These are phyloP conservation scores for Mionectes macconnelli DNA, from an alignment of 2,113 vertebrate species.

Conservation along the genomic window DNA sequence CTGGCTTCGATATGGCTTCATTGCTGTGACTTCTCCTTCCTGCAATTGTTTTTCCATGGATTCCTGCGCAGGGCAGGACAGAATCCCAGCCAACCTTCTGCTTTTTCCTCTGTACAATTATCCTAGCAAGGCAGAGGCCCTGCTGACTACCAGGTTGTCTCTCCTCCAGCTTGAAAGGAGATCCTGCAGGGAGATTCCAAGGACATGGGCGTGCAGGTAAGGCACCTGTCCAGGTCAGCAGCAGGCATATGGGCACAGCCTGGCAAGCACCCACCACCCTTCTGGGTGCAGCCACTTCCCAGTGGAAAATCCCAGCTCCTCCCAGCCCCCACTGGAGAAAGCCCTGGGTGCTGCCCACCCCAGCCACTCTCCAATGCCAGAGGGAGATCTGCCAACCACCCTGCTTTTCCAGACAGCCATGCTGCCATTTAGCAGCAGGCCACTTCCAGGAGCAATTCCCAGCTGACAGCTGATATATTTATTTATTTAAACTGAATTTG, in stretches of 20 bases:
- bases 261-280: neutral
- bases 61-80: neutral
- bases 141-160: rapidly evolving
- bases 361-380: neutral
- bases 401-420: neutral
- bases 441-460: neutral
- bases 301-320: conserved; percentile 16
- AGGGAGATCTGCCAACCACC: neutral
- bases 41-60: conserved; percentile 51
- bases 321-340: neutral
- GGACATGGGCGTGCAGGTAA: neutral
- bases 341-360: neutral
- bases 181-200: neutral
- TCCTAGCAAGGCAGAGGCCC: neutral
- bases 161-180: neutral
- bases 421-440: neutral
- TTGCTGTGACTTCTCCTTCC: conserved; percentile 14
- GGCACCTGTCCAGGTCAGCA: neutral
- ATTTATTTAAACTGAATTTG: neutral
- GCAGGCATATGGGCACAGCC: rapidly evolving
- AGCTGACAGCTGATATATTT: neutral
- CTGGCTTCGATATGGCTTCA: neutral
- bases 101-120: neutral
- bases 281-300: neutral
- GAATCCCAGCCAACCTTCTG: neutral